Base-by-base conservation (phyloP, 2,797 vertebrate genomes). In the Smutsia gigantea region DNA sequence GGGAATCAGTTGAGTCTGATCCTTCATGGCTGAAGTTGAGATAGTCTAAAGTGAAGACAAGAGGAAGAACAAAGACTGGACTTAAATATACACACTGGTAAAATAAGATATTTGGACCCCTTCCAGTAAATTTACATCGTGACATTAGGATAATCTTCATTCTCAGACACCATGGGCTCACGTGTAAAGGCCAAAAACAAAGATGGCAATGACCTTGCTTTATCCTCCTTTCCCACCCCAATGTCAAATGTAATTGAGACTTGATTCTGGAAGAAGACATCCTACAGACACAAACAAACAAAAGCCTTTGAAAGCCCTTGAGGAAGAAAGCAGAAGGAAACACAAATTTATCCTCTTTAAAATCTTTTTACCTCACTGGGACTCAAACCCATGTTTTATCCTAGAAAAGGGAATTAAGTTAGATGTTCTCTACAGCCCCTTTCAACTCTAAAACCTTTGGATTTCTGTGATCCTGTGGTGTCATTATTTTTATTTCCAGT, bases 401-500 rank as follows among this genome's bases (percentile, higher is more conserved):
- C 61, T 4, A 53, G 69, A 68, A 64, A 51, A 68, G 13, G 57
- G 83, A 57, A 86, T 95, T 94, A 91, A 94, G 34, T 59, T 51
- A 93, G 79, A 77, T 83, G 82, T 78, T 86, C 68, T 86, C 69
- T 42, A 42, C 0, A 7, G 51, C 55, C 79, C 61, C 95, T 97
- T 97, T 97, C 88, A 96, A 89, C 74, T 93, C 69, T 34, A 21
- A 95, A 96, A 57, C 68, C 78, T 59, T 83, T 49, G 61, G 61
- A 74, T 93, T 93, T 91, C 93, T 97, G 83, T 87, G 84, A 94
- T 93, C 74, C 92, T 82, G 34, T 1, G 53, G 74, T 83, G 87
- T 87, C 75, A 88, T 96, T 96, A 89, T 96, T 97, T 97, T 96
- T 83, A 74, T 90, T 93, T 95, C 90, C 66, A 89, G 57, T 69